A percentile compares a stretch with the other conserved stretches of the same genome.
These are phyloP conservation scores for Nebria ingens DNA, from an alignment of 1,140 invertebrate species.

Conservation along the genomic window DNA sequence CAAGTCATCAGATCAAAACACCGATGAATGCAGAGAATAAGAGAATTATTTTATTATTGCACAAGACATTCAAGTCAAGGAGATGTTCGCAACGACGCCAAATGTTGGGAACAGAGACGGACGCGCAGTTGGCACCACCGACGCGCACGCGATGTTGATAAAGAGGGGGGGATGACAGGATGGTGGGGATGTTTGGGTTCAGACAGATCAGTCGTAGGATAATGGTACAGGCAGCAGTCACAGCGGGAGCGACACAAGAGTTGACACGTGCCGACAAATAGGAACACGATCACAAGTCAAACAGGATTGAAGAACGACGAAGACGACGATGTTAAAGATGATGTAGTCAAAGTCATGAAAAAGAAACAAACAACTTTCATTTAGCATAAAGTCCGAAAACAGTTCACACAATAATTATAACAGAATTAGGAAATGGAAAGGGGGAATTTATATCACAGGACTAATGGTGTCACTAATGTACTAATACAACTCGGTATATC, in stretches of 20 bases:
- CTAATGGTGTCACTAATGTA: too few relatives aligned
- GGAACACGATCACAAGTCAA: not conserved
- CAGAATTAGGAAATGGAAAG: too few relatives aligned
- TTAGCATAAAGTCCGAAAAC: too few relatives aligned
- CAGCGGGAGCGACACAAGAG: not conserved
- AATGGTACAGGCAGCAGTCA: not conserved
- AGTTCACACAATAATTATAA: too few relatives aligned
- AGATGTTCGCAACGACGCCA: not conserved
- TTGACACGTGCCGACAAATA: not conserved
- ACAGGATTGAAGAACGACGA: not conserved
- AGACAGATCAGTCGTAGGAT: not conserved
- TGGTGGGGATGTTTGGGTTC: constrained; percentile 4
- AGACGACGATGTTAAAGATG: not conserved
- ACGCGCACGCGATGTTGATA: not conserved
- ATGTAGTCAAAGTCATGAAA: constrained; percentile 3
- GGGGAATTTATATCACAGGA: too few relatives aligned
- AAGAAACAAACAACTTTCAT: not conserved
- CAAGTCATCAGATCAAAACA: not conserved
- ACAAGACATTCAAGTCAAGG: too few relatives aligned
- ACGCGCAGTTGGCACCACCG: not conserved
- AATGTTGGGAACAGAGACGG: not conserved
- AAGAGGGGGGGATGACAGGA: not conserved
- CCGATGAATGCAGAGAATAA: not conserved
- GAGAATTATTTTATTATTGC: too few relatives aligned
- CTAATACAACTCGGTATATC: too few relatives aligned